Percentiles rank a stretch among this genome's conserved stretches.
Evolutionary conservation across 64 coral and sea anemone species (phyloP).

Genomic region (Dendronephthya gigantea): DNA sequence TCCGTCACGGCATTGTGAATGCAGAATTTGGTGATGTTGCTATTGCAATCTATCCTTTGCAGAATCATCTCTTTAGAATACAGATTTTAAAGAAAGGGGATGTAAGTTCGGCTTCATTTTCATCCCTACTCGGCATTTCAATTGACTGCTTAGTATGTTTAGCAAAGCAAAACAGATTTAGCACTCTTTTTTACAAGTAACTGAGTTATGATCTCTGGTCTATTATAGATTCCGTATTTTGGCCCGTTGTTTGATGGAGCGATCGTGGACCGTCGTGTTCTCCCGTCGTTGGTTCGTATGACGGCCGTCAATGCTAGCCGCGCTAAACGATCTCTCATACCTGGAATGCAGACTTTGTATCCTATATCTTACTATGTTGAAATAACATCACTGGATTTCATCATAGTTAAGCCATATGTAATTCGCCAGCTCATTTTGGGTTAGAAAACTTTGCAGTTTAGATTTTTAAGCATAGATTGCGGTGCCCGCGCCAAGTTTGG

Average conservation of each 20-base stretch:
- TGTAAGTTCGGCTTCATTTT: background rate
- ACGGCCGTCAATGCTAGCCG: conserved; percentile 94
- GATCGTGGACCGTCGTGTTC: conserved; percentile 70
- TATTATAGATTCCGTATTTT: conserved; percentile 62
- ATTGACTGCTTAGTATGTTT: too few species aligned
- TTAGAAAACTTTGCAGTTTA: background rate
- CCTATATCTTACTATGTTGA: conserved; percentile 32
- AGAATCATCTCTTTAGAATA: conserved; percentile 92
- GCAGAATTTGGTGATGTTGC: conserved; percentile 86
- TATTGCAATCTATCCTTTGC: conserved; percentile 76
- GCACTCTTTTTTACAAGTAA: too few species aligned
- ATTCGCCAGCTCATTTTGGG: background rate
- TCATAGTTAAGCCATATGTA: too few species aligned
- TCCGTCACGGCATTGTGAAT: conserved; percentile 93
- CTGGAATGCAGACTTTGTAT: conserved; percentile 95
- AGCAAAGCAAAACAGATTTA: too few species aligned
- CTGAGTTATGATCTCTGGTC: background rate
- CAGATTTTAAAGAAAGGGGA: conserved; percentile 98
- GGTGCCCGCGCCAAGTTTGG: too few species aligned
- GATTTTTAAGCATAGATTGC: too few species aligned
- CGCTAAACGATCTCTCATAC: conserved; percentile 65
- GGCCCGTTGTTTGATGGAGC: conserved; percentile 87
- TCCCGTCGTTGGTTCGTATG: conserved; percentile 71
- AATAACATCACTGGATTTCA: too few species aligned
- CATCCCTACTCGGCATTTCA: background rate